These are phyloP conservation scores for Holocentrus rufus DNA, from an alignment of 2,797 vertebrate species.

Conservation along the genomic window DNA sequence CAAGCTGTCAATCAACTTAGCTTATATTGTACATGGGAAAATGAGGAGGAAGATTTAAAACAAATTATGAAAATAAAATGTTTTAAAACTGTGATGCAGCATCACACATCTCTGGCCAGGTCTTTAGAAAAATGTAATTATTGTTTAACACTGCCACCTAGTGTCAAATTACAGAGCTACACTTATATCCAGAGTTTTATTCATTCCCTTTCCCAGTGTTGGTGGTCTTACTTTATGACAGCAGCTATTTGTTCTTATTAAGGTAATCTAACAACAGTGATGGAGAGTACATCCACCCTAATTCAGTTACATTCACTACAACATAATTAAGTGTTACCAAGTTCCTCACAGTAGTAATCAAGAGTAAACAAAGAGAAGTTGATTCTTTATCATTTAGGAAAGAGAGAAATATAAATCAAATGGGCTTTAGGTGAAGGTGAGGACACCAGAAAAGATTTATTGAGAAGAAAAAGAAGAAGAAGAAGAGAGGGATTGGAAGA, in stretches of 20 bases:
- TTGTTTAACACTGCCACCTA: constrained; percentile 45
- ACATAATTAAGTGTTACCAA: neutral
- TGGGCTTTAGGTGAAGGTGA: no score
- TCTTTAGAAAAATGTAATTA: neutral
- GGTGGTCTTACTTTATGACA: neutral
- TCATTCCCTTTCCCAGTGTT: no score
- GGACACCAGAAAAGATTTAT: no score
- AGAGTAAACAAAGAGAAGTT: neutral
- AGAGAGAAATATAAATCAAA: neutral
- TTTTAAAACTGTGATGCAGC: no score
- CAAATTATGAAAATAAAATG: neutral
- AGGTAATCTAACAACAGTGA: neutral
- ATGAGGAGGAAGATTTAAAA: neutral
- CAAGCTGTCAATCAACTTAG: no score
- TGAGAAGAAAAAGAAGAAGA: neutral
- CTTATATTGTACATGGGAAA: neutral
- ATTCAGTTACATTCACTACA: no score
- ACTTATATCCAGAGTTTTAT: neutral
- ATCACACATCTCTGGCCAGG: neutral
- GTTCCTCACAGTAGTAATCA: neutral
- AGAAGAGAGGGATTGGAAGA: neutral
- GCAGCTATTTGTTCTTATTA: neutral
- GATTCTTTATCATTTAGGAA: neutral
- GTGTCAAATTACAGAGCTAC: constrained; percentile 12
- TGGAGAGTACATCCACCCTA: no score